A percentile compares a stretch with the other conserved stretches of the same genome.
These are phyloP conservation scores for Drosophila melanica DNA, from an alignment of 1,140 invertebrate genomes.

Conservation along the genomic window DNA sequence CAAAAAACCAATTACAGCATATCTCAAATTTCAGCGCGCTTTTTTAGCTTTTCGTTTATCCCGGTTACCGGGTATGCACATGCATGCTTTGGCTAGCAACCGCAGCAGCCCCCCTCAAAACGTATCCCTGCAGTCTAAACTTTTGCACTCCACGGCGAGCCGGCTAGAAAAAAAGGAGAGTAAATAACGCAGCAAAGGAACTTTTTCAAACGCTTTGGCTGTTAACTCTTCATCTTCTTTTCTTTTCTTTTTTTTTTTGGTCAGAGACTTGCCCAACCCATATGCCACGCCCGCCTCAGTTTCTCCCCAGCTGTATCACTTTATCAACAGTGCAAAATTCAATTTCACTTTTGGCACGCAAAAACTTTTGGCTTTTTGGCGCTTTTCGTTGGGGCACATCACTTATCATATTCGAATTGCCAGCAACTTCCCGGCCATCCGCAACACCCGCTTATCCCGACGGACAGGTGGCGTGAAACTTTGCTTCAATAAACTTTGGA, in stretches of 20 bases:
- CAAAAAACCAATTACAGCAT: no score
- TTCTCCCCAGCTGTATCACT: slow-evolving; percentile 51
- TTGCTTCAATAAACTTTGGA: slow-evolving; percentile 33
- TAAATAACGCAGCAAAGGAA: slow-evolving; percentile 21
- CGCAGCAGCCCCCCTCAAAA: not conserved
- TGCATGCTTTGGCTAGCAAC: slow-evolving; percentile 4
- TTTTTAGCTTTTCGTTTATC: slow-evolving; percentile 18
- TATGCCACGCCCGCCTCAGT: slow-evolving; percentile 21
- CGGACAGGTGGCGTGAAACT: slow-evolving; percentile 26
- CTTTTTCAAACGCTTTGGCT: slow-evolving; percentile 42
- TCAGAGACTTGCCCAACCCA: slow-evolving; percentile 29
- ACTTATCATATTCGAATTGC: slow-evolving; percentile 74
- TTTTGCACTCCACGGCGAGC: slow-evolving; percentile 33
- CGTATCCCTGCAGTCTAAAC: slow-evolving; percentile 33
- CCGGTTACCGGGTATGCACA: slow-evolving; percentile 1
- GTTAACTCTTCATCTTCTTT: slow-evolving; percentile 34
- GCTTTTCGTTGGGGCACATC: slow-evolving; percentile 38
- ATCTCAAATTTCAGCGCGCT: not conserved
- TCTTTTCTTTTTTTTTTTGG: slow-evolving; percentile 36
- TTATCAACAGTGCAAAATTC: slow-evolving; percentile 76
- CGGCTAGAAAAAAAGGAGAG: slow-evolving; percentile 3
- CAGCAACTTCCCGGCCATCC: not conserved
- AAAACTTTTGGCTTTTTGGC: slow-evolving; percentile 36
- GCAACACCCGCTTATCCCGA: not conserved
- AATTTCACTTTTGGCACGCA: slow-evolving; percentile 74